Conservation (phyloP, 2,113 vertebrate genomes). For the Gobius niger region DNA sequence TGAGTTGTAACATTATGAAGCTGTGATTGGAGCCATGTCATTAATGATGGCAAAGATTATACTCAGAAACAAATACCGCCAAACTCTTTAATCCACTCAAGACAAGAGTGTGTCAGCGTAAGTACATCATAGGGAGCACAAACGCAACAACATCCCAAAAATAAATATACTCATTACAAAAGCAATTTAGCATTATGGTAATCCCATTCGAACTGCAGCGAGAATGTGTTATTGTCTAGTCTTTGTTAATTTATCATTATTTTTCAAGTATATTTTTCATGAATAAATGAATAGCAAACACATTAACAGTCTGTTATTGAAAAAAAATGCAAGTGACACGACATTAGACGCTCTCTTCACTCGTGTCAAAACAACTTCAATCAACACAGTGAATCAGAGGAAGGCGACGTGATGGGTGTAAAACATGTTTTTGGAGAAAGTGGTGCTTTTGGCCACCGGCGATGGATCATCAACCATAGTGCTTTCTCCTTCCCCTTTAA, state of each 20-base stretch:
- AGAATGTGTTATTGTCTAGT: background rate
- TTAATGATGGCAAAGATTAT: background rate
- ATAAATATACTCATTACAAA: background rate
- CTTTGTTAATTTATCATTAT: background rate
- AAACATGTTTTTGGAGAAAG: too few relatives aligned
- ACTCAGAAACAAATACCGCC: background rate
- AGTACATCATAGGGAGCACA: background rate
- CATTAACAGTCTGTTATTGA: background rate
- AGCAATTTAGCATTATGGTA: background rate
- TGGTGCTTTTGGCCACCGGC: too few relatives aligned
- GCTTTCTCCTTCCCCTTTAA: too few relatives aligned
- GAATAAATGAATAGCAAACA: constrained; percentile 6
- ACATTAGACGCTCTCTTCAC: background rate
- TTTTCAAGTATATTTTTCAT: background rate
- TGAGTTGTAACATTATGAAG: too few relatives aligned
- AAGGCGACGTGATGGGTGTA: too few relatives aligned
- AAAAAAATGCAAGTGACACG: background rate
- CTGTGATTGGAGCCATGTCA: too few relatives aligned
- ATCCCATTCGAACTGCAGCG: background rate
- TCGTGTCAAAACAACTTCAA: background rate
- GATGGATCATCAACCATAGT: too few relatives aligned
- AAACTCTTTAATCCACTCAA: background rate
- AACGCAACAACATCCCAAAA: background rate
- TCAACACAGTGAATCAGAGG: background rate
- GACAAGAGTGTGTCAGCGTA: background rate